Percentiles rank a stretch among this genome's conserved stretches.
Evolutionary conservation across 2,113 vertebrate species (phyloP).

Genomic region (Mastomys natalensis): DNA sequence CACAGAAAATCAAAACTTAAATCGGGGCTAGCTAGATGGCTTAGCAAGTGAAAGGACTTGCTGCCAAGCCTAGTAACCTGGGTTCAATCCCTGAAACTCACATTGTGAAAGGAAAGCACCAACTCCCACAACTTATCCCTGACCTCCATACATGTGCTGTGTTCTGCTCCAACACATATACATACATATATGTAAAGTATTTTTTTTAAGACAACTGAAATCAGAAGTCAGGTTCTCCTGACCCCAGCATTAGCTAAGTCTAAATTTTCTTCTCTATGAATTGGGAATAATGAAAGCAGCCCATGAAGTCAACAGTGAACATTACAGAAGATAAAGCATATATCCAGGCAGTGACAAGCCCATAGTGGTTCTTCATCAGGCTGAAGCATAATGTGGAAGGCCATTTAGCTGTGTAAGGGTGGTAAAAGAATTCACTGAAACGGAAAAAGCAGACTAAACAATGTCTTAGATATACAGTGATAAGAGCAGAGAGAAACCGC

Average conservation of each 20-base stretch:
- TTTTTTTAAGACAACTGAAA: neutral
- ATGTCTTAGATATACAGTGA: too few relatives aligned
- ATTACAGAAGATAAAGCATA: neutral
- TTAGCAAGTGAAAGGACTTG: neutral
- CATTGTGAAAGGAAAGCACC: neutral
- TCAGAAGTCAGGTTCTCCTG: neutral
- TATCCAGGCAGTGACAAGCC: neutral
- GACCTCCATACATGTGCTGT: neutral
- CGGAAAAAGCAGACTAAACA: neutral
- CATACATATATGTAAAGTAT: neutral
- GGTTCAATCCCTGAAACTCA: neutral
- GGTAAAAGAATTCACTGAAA: neutral
- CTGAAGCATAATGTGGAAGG: neutral
- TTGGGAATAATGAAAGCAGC: neutral
- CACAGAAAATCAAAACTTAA: too few relatives aligned
- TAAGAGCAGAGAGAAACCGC: neutral
- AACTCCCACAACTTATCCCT: neutral
- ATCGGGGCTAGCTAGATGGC: neutral
- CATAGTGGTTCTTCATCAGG: fast-evolving
- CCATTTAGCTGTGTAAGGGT: too few relatives aligned
- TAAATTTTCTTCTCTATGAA: neutral
- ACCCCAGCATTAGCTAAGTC: neutral
- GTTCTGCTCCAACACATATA: neutral
- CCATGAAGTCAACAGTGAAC: neutral
- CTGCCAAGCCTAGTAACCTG: neutral